Conservation (phyloP, 2,797 vertebrate genomes). For the Pangasius krempfi region DNA sequence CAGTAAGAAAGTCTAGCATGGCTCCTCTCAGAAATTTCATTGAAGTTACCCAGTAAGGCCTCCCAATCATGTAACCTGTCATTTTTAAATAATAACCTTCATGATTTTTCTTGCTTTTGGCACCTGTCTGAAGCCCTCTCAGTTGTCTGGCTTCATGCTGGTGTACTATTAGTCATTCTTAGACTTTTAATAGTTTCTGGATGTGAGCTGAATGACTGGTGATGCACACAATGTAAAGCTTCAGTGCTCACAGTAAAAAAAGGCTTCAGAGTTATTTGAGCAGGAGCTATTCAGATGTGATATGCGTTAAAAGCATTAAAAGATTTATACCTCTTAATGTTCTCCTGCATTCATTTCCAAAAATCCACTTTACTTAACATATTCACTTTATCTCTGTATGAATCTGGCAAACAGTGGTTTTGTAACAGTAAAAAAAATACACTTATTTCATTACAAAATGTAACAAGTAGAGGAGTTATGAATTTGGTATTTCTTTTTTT, state of each 20-base stretch:
- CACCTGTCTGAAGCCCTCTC: conserved; percentile 26
- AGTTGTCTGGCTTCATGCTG: conserved; percentile 35
- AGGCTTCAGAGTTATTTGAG: conserved; percentile 30
- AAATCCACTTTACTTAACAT: background rate
- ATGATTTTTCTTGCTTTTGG: conserved; percentile 12
- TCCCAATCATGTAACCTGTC: background rate
- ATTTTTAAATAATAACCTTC: background rate
- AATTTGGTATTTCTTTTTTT: background rate
- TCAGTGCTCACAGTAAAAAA: conserved; percentile 42
- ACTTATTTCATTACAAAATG: background rate
- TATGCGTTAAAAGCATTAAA: conserved; percentile 47
- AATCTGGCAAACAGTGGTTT: background rate
- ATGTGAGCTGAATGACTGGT: conserved; percentile 40
- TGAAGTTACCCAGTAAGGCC: background rate
- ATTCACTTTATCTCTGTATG: background rate
- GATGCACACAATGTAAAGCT: conserved; percentile 45
- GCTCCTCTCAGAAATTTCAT: background rate
- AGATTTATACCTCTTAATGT: conserved; percentile 41
- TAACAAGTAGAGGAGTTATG: background rate
- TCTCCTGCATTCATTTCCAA: conserved; percentile 25
- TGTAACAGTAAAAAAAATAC: background rate
- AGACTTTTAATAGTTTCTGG: conserved; percentile 44
- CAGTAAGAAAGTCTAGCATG: background rate
- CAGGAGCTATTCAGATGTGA: conserved; percentile 42
- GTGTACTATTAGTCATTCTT: conserved; percentile 38